Conservation (phyloP, 2,888 invertebrate genomes). For the Euplagia quadripunctaria region DNA sequence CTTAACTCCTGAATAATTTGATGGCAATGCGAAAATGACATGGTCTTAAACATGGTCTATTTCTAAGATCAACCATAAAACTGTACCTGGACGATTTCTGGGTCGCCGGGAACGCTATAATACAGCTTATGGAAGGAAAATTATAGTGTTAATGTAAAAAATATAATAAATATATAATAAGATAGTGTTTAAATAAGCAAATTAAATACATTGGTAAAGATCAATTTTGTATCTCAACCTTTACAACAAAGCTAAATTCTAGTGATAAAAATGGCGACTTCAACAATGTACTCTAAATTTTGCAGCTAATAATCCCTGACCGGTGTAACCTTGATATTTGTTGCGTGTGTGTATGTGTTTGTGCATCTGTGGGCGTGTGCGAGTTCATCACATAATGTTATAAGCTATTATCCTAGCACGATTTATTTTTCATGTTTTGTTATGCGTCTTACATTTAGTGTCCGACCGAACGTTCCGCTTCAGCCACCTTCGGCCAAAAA, state of each 20-base stretch:
- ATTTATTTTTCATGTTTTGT: not conserved
- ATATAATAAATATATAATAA: conserved; percentile 26
- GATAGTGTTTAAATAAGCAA: not conserved
- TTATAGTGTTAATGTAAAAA: conserved; percentile 33
- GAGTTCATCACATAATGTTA: not conserved
- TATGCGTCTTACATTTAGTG: too few species aligned
- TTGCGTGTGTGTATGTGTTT: not conserved
- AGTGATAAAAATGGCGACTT: not conserved
- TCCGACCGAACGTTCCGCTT: too few species aligned
- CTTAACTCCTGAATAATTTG: not conserved
- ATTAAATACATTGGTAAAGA: not conserved
- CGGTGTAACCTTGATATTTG: not conserved
- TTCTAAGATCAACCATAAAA: not conserved
- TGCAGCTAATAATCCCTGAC: not conserved
- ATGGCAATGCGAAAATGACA: conserved; percentile 32
- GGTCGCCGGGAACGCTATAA: conserved; percentile 80
- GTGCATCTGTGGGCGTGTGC: not conserved
- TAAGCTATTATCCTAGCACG: not conserved
- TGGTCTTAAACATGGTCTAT: conserved; percentile 37
- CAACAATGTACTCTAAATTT: not conserved
- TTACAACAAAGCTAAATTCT: too few species aligned
- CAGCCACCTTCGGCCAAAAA: too few species aligned
- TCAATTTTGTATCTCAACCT: too few species aligned
- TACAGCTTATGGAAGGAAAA: conserved; percentile 74
- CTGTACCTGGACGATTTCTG: conserved; percentile 80